Base-by-base conservation (phyloP, 1,140 invertebrate species). In the Rhyzopertha dominica region DNA sequence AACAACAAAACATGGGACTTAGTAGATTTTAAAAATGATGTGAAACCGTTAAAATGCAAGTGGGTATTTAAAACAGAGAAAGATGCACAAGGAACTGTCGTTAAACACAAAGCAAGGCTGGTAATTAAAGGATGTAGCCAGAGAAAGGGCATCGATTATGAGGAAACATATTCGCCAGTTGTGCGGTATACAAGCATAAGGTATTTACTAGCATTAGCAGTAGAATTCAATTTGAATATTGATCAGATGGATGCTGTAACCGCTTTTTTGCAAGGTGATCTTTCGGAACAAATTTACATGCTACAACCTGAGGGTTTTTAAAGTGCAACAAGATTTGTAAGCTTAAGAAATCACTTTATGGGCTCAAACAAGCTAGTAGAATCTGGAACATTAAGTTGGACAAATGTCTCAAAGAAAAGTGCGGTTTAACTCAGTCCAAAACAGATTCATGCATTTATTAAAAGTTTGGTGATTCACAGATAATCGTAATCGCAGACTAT, bases 231-330 rank as follows among this genome's bases (percentile, higher is more conserved):
- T 32, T 40, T 66, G 12, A 8, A 60, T 7, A 56, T 65, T 8
- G 29, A 60, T 17, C 66, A 67, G 25, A 54, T 68, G 53, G 63
- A 68, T 59, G 63, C 58, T 8, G 39, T 58, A 16, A 50, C 58
- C 20, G 61, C 65, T 4, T 67, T 67, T 53, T 40, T 70, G 12
- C 47, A 73, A 51, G 67, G 62, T 5, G 40, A 57, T 5, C 34
- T 73, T 5, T 49, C 66, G 5, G 62, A 68, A 46, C 56, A 54
- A 25, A 50, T 70, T 1, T 72, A 62, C 41, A 55, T 71, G 39
- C 16, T 54, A 26, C 46, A 53, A 40, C 62, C 67, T 12, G 35
- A 61, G 47, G 61, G n/a, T 37, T 39, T n/a, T 9, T 12, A 13
- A 32, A 41, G 30, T 38, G 9, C 12, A 35, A 23, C 10, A 24